These are phyloP conservation scores for Idris sp. DNA, from an alignment of 1,140 invertebrate genomes.

Conservation along the genomic window DNA sequence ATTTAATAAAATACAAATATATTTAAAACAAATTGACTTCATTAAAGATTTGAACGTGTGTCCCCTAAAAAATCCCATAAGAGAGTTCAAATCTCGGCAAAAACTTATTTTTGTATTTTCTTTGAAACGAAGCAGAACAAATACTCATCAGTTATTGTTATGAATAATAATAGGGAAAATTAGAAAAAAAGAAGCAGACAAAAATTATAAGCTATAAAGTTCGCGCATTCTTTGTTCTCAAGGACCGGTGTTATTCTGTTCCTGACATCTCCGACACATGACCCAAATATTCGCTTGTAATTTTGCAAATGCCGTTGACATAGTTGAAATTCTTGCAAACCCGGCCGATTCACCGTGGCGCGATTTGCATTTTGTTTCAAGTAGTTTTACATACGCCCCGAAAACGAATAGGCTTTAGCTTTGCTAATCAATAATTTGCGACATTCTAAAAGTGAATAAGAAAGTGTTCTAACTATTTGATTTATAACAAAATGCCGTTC, in stretches of 20 bases:
- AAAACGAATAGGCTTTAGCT: conserved; percentile 31
- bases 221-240: conserved; percentile 17
- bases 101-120: no score
- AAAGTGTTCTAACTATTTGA: no score
- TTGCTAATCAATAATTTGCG: conserved; percentile 21
- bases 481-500: no score
- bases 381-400: conserved; percentile 47
- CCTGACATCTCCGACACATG: conserved; percentile 26
- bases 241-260: conserved; percentile 32
- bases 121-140: no score
- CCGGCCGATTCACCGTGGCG: conserved; percentile 33
- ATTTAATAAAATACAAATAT: neutral
- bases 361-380: conserved; percentile 57
- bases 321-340: conserved; percentile 54
- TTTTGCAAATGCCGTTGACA: conserved; percentile 52
- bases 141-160: no score
- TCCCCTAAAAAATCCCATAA: no score
- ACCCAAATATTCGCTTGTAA: conserved; percentile 47
- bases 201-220: neutral
- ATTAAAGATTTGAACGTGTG: no score
- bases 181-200: no score
- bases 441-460: conserved; percentile 19
- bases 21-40: no score
- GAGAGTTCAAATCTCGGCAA: no score
- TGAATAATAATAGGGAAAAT: no score